Percentiles rank a stretch among this genome's conserved stretches.
Conservation (phyloP, 2,797 vertebrate genomes). For the Sebastiscus tertius region DNA sequence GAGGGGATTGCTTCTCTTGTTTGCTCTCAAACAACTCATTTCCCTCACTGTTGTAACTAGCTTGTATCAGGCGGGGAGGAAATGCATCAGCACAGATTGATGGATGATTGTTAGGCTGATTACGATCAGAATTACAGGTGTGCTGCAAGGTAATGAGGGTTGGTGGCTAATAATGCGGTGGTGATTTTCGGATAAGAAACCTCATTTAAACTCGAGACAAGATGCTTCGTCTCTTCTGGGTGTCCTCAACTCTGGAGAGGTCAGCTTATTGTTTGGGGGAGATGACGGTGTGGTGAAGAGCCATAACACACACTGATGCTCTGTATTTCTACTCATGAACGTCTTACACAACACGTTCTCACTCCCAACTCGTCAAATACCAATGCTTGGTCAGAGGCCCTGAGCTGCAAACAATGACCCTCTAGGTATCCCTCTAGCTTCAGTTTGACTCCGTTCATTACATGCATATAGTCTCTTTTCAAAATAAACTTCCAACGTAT, state of each 20-base stretch:
- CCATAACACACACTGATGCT: neutral
- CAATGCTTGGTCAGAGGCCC: accelerated
- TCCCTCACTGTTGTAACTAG: neutral
- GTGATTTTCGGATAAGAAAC: slow-evolving; percentile 43
- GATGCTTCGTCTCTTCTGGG: neutral
- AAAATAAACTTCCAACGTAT: too few relatives aligned
- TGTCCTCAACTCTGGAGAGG: neutral
- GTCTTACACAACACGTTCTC: neutral
- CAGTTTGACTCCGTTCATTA: neutral
- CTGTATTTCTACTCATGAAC: neutral
- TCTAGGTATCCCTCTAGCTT: accelerated
- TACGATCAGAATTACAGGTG: slow-evolving; percentile 50
- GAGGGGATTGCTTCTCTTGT: slow-evolving; percentile 8
- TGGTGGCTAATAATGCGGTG: slow-evolving; percentile 33
- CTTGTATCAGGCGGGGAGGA: neutral
- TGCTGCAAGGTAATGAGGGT: slow-evolving; percentile 54
- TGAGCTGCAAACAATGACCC: neutral
- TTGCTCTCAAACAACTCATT: slow-evolving; percentile 34
- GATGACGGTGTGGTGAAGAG: neutral
- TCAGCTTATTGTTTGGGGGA: neutral
- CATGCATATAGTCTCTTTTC: too few relatives aligned
- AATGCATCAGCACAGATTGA: slow-evolving; percentile 37
- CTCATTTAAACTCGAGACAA: slow-evolving; percentile 40
- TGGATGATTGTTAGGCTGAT: slow-evolving; percentile 44
- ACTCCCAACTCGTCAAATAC: neutral